Conservation (phyloP, 2,797 vertebrate species). For the Protosalanx chinensis region DNA sequence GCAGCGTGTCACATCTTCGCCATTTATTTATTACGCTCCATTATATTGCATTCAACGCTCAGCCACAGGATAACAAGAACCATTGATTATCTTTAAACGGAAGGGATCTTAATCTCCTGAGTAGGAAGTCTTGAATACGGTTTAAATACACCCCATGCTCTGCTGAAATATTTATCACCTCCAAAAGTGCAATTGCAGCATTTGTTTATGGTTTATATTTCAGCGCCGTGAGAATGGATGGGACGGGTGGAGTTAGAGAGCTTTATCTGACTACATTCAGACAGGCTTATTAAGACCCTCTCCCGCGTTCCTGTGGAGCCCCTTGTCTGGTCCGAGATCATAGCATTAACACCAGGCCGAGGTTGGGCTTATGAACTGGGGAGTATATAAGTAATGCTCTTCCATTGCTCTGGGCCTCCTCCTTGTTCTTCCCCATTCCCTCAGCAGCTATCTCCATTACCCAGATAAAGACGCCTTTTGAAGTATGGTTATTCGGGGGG, state of each 20-base stretch:
- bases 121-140: constrained; percentile 61
- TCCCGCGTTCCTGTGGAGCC: constrained; percentile 57
- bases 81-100: constrained; percentile 80
- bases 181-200: constrained; percentile 69
- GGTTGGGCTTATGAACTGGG: constrained; percentile 58
- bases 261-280: constrained; percentile 74
- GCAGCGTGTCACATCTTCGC: constrained; percentile 60
- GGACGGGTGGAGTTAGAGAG: constrained; percentile 47
- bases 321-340: constrained; percentile 64
- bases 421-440: constrained; percentile 63
- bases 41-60: constrained; percentile 63
- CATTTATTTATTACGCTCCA: constrained; percentile 63
- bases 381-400: constrained; percentile 56
- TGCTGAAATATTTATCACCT: constrained; percentile 78
- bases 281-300: constrained; percentile 72
- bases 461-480: constrained; percentile 65
- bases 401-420: constrained; percentile 47
- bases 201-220: constrained; percentile 71
- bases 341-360: constrained; percentile 55
- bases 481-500: constrained; percentile 34
- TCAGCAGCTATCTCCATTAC: constrained; percentile 57
- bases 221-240: constrained; percentile 60
- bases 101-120: constrained; percentile 73
- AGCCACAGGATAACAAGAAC: constrained; percentile 68
- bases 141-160: constrained; percentile 75